Percentiles rank a stretch among this genome's conserved stretches.
phyloP scores from a whole-genome alignment of 1,140 invertebrate genomes.

The Hylaeus anthracinus region DNA sequence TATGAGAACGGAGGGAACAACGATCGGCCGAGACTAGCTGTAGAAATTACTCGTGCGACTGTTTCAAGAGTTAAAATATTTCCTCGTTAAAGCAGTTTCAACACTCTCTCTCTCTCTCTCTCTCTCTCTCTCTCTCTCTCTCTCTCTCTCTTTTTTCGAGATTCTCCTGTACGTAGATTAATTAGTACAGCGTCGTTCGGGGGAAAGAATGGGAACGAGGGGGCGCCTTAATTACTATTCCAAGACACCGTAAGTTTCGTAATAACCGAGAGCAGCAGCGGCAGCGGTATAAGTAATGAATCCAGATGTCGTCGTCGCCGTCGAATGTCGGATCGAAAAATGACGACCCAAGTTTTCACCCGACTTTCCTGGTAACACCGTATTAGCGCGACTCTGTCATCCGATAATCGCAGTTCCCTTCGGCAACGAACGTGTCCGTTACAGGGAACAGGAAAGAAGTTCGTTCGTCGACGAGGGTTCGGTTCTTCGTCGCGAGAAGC shows the following conservation, averaged over 20 bases:
- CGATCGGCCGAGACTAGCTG: neutral
- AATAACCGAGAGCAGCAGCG: constrained; percentile 62
- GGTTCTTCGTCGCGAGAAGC: constrained; percentile 7
- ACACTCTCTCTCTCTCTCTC: neutral
- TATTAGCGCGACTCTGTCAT: neutral
- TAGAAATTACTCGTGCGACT: neutral
- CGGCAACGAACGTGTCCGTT: neutral
- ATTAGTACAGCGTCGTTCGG: constrained; percentile 64
- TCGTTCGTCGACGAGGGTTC: constrained; percentile 23
- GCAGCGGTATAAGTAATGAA: constrained; percentile 71
- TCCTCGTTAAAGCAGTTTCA: constrained; percentile 35
- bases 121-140: neutral
- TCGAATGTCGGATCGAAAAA: constrained; percentile 68
- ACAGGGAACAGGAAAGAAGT: neutral
- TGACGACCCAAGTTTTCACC: constrained; percentile 67
- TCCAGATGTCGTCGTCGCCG: constrained; percentile 72
- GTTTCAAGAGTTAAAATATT: constrained; percentile 20
- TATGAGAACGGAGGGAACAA: neutral
- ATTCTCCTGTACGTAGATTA: constrained; percentile 46
- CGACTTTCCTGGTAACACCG: constrained; percentile 28
- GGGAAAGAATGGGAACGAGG: constrained; percentile 54
- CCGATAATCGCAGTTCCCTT: constrained; percentile 11
- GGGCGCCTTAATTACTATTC: constrained; percentile 67
- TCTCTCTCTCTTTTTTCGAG: neutral
- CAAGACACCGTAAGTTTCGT: constrained; percentile 70